phyloP scores from a whole-genome alignment of 2,797 vertebrate species.

The Rhabdophis nuchalis region DNA sequence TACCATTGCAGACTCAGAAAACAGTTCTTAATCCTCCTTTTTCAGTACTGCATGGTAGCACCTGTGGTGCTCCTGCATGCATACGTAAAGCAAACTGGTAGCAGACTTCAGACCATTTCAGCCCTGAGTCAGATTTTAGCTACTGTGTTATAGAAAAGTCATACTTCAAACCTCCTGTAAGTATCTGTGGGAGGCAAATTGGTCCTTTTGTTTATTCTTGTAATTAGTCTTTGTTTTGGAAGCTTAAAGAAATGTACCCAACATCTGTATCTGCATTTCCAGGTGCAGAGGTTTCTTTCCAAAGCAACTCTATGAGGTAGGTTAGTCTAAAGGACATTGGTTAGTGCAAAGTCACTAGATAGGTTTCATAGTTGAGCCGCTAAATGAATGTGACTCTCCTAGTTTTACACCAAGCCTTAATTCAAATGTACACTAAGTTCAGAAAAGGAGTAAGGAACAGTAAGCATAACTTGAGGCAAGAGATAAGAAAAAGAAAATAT shows the following conservation, averaged over 20 bases:
- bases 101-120: no score
- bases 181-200: neutral
- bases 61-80: no score
- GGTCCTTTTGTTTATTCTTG: neutral
- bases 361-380: neutral
- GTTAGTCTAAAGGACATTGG: neutral
- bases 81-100: no score
- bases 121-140: neutral
- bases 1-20: no score
- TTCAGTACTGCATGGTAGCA: no score
- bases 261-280: neutral
- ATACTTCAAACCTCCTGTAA: neutral
- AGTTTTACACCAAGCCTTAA: neutral
- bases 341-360: neutral
- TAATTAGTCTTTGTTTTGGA: neutral
- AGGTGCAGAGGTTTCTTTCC: neutral
- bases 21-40: no score
- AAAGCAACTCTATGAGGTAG: neutral
- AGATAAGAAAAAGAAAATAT: neutral
- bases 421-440: neutral
- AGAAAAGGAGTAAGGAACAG: neutral
- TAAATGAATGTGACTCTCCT: neutral
- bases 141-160: neutral
- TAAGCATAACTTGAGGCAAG: neutral
- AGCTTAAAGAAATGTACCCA: neutral